A percentile compares a stretch with the other conserved stretches of the same genome.
Evolutionary conservation across 2,113 vertebrate species (phyloP).

Genomic region (Odontesthes bonariensis): DNA sequence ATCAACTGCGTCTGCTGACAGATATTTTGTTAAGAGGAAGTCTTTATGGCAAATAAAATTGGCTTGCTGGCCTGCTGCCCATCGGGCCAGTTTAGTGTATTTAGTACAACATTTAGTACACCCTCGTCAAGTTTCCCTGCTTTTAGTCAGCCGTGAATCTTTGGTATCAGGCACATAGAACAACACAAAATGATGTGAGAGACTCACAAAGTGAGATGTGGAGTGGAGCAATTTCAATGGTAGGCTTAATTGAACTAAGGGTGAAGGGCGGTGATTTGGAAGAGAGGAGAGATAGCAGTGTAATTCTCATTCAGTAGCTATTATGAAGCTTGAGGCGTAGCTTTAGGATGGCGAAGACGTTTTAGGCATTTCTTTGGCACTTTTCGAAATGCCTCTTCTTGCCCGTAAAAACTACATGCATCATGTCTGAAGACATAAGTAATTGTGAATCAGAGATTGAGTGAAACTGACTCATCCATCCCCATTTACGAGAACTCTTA

Average conservation of each 20-base stretch:
- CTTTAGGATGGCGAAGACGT: conserved; percentile 9
- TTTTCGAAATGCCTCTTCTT: conserved; percentile 13
- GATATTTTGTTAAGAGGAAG: conserved; percentile 57
- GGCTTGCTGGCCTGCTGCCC: conserved; percentile 32
- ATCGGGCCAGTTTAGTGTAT: conserved; percentile 9
- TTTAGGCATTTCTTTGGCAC: conserved; percentile 13
- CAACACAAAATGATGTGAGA: conserved; percentile 14
- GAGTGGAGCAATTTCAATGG: background rate
- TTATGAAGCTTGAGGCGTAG: conserved; percentile 38
- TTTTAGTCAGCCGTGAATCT: conserved; percentile 34
- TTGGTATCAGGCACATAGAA: conserved; percentile 26
- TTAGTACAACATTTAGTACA: conserved; percentile 64
- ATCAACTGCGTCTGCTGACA: conserved; percentile 24
- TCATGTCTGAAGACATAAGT: background rate
- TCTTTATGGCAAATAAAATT: conserved; percentile 59
- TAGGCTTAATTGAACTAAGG: conserved; percentile 8
- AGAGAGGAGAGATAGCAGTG: conserved; percentile 58
- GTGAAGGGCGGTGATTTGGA: conserved; percentile 70
- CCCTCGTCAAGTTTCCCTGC: conserved; percentile 41
- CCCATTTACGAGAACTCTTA: background rate
- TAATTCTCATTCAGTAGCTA: conserved; percentile 51
- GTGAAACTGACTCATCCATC: conserved; percentile 11
- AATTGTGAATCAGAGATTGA: background rate
- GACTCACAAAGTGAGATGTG: background rate
- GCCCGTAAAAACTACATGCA: background rate